These are phyloP conservation scores for Pangasius sanitwongsei DNA, from an alignment of 2,797 vertebrate genomes.

Conservation along the genomic window DNA sequence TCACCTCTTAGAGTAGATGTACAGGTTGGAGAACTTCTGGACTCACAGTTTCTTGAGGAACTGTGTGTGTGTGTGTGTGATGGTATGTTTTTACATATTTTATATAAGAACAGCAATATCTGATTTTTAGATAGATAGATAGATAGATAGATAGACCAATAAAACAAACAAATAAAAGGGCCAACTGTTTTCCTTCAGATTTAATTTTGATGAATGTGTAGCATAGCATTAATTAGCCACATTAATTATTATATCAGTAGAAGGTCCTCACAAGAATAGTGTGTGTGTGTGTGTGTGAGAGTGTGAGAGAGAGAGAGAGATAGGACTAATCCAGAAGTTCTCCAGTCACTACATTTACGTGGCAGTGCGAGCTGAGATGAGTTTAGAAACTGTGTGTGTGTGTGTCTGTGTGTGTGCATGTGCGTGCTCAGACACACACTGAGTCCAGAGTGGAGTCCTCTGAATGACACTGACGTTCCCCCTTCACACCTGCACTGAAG, in stretches of 20 bases:
- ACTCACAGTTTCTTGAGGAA: not conserved
- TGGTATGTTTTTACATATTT: no score
- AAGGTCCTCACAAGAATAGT: no score
- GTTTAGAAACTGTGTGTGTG: constrained; percentile 1
- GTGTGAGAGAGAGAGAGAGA: not conserved
- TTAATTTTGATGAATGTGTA: not conserved
- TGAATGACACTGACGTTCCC: constrained; percentile 48
- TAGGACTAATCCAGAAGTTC: not conserved
- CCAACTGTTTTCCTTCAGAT: no score
- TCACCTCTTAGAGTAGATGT: not conserved
- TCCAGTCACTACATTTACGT: not conserved
- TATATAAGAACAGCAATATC: no score
- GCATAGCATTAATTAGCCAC: not conserved
- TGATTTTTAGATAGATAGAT: not conserved
- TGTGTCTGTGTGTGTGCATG: not conserved
- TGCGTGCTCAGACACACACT: not conserved
- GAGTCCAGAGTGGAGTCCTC: constrained; percentile 24
- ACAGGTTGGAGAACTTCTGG: not conserved
- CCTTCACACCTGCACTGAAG: constrained; percentile 61
- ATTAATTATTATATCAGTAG: no score
- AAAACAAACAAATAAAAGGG: not conserved
- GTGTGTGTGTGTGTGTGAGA: no score
- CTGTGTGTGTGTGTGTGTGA: no score
- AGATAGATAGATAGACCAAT: not conserved
- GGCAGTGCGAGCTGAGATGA: not conserved